A percentile compares a stretch with the other conserved stretches of the same genome.
These are phyloP conservation scores for Neoitamus cyanurus DNA, from an alignment of 2,888 invertebrate genomes.

Conservation along the genomic window DNA sequence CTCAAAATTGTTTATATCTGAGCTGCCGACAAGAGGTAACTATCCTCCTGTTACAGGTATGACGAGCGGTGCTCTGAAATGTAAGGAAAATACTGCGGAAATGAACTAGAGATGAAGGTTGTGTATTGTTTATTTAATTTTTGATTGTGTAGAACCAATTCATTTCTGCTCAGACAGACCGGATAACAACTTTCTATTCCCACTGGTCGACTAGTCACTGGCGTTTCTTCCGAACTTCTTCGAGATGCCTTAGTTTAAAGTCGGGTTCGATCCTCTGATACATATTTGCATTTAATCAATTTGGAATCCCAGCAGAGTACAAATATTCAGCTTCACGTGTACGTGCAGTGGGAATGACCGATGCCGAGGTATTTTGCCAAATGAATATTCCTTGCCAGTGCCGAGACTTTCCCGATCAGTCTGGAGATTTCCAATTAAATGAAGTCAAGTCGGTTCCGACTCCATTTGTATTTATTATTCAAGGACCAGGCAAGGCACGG, in stretches of 20 bases:
- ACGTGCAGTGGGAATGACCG: neutral
- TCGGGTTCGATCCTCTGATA: neutral
- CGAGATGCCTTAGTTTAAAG: neutral
- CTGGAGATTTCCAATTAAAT: conserved; percentile 10
- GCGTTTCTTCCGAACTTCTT: neutral
- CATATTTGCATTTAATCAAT: conserved; percentile 37
- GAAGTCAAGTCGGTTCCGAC: neutral
- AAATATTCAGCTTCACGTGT: neutral
- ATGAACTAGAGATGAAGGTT: neutral
- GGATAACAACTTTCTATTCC: neutral
- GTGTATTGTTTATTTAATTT: neutral
- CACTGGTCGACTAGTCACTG: neutral
- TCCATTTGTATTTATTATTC: conserved; percentile 15
- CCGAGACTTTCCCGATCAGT: neutral
- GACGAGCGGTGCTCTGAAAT: too few relatives aligned
- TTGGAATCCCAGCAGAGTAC: neutral
- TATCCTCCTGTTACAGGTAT: too few relatives aligned
- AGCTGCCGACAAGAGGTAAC: too few relatives aligned
- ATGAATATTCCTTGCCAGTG: conserved; percentile 2
- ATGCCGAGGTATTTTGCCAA: neutral
- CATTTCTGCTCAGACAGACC: neutral
- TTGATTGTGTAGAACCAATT: neutral
- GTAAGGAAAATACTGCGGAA: neutral
- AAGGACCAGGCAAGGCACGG: neutral
- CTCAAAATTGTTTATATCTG: too few relatives aligned